These are phyloP conservation scores for Yponomeuta plumbellus DNA, from an alignment of 2,888 invertebrate species.

Conservation along the genomic window DNA sequence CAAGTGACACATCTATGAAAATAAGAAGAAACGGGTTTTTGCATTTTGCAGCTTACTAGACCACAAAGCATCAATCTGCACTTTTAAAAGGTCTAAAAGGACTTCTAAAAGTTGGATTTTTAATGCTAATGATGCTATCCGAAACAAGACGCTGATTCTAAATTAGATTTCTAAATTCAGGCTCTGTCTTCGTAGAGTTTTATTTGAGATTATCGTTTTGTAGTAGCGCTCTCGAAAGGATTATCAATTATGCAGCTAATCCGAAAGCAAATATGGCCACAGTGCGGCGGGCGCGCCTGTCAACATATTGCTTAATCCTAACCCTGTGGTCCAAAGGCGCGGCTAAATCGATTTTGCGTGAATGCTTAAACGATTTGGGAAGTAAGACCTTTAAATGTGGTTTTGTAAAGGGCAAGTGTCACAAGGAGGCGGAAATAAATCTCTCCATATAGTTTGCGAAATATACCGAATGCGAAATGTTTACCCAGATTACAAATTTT, in stretches of 20 bases:
- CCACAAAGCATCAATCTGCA: too few species aligned
- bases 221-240: neutral
- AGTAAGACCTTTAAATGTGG: neutral
- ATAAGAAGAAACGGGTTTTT: too few species aligned
- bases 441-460: neutral
- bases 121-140: too few species aligned
- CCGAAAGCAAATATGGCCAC: neutral
- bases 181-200: too few species aligned
- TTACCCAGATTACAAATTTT: too few species aligned
- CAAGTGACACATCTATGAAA: too few species aligned
- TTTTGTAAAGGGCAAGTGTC: neutral
- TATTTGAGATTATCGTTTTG: neutral
- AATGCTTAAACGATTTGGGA: neutral
- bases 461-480: too few species aligned
- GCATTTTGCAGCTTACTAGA: too few species aligned
- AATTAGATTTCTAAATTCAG: too few species aligned
- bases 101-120: too few species aligned
- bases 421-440: neutral
- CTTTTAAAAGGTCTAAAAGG: too few species aligned
- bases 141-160: too few species aligned
- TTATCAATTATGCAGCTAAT: neutral
- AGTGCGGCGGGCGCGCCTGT: neutral
- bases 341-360: slow-evolving; percentile 1
- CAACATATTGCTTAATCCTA: neutral
- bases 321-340: neutral